Evolutionary conservation across 2,797 vertebrate genomes (phyloP).

Genomic region (Poecilia velifera): DNA sequence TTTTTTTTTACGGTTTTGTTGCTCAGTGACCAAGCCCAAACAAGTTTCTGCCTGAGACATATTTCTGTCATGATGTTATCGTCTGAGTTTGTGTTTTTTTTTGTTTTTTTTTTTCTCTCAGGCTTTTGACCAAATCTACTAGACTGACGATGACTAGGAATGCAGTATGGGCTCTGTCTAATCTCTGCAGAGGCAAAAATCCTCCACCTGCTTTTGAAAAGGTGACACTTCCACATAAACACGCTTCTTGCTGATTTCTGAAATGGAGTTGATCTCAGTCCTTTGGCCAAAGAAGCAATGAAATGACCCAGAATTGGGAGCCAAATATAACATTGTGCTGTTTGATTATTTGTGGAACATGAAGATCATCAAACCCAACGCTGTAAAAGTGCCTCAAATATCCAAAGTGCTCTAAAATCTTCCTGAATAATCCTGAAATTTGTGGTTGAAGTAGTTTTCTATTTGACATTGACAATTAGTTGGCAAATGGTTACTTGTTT

Average conservation of each 20-base stretch:
- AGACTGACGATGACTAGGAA: conserved; percentile 98
- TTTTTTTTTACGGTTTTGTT: background rate
- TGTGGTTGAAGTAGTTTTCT: background rate
- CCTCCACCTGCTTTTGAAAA: conserved; percentile 96
- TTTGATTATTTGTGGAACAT: background rate
- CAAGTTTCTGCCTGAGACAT: background rate
- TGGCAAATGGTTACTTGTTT: background rate
- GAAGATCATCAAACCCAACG: background rate
- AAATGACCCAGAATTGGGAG: background rate
- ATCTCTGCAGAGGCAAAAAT: conserved; percentile 97
- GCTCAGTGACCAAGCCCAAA: background rate
- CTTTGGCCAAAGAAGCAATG: background rate
- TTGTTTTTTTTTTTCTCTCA: conserved; percentile 49
- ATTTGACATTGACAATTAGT: background rate
- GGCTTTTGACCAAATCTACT: conserved; percentile 96
- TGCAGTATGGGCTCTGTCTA: conserved; percentile 98
- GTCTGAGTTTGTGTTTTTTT: background rate
- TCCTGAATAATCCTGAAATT: background rate
- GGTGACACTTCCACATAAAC: conserved; percentile 72
- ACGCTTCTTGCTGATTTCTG: background rate
- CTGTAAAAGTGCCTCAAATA: background rate
- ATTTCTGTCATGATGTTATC: conserved; percentile 1
- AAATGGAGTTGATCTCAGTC: background rate
- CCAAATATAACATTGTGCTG: background rate
- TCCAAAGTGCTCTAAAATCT: background rate